Percentiles rank a stretch among this genome's conserved stretches.
These are phyloP conservation scores for Trichopria drosophilae DNA, from an alignment of 2,888 invertebrate species.

Conservation along the genomic window DNA sequence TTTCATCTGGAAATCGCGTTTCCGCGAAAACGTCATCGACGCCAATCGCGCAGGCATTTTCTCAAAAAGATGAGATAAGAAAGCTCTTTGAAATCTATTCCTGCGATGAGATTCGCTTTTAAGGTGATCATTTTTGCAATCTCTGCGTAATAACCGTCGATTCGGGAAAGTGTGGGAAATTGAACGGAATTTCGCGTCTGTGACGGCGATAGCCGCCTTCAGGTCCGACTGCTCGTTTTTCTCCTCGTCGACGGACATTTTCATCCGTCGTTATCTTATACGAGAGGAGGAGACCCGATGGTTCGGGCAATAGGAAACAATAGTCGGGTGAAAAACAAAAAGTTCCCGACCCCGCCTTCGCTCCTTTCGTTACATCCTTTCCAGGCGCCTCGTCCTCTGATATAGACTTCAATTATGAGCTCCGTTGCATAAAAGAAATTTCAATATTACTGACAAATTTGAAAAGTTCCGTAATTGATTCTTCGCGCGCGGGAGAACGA, in stretches of 20 bases:
- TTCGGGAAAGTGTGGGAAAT: slow-evolving; percentile 45
- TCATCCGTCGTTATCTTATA: slow-evolving; percentile 31
- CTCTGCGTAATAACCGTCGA: slow-evolving; percentile 23
- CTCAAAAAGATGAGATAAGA: no score
- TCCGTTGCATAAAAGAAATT: slow-evolving; percentile 56
- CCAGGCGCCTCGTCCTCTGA: slow-evolving; percentile 40
- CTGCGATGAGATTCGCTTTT: slow-evolving; percentile 41
- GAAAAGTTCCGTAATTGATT: slow-evolving; percentile 59
- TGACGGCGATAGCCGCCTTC: slow-evolving; percentile 38
- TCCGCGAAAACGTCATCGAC: no score
- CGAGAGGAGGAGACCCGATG: slow-evolving; percentile 15
- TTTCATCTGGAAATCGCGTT: no score
- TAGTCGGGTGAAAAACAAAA: slow-evolving; percentile 56
- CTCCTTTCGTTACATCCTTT: slow-evolving; percentile 40
- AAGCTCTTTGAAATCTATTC: slow-evolving; percentile 2
- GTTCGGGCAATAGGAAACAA: slow-evolving; percentile 51
- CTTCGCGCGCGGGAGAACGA: slow-evolving; percentile 41
- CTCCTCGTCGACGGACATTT: slow-evolving; percentile 34
- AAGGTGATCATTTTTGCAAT: slow-evolving; percentile 26
- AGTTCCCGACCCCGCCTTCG: slow-evolving; percentile 42
- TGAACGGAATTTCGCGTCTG: slow-evolving; percentile 50
- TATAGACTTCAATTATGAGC: slow-evolving; percentile 58
- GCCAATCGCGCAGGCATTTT: no score
- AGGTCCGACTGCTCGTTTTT: slow-evolving; percentile 29
- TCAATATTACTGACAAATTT: slow-evolving; percentile 59